Conservation (phyloP, 2,113 vertebrate genomes). For the Odobenus rosmarus region DNA sequence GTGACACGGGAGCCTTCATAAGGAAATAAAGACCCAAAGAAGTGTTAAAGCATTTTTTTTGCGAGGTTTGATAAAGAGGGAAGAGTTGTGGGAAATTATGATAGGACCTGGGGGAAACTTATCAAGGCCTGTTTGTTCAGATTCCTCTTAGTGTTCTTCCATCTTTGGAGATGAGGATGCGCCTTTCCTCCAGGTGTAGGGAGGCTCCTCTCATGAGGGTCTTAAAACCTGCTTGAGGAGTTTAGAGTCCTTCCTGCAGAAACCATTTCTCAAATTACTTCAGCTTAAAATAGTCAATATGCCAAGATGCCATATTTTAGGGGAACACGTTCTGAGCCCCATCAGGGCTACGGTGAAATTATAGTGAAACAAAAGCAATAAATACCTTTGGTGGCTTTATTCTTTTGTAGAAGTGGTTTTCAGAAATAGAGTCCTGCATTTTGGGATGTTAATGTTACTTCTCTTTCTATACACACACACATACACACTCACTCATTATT, state of each 20-base stretch:
- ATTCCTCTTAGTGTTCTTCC: not conserved
- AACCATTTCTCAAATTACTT: not conserved
- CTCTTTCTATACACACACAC: not conserved
- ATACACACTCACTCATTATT: not conserved
- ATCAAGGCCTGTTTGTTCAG: not conserved
- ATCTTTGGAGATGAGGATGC: not conserved
- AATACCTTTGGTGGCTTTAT: conserved; percentile 1
- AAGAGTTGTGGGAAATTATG: not conserved
- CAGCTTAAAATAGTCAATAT: not conserved
- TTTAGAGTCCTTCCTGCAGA: not conserved
- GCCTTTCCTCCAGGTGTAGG: not conserved
- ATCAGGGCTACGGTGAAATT: not conserved
- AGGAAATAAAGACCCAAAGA: not conserved
- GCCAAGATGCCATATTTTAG: not conserved
- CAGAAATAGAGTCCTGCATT: not conserved
- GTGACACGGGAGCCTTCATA: not conserved
- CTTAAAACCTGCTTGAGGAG: not conserved
- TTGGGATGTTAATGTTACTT: not conserved
- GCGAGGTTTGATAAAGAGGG: not conserved
- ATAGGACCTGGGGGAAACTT: not conserved
- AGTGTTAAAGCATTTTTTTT: not conserved
- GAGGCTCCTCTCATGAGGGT: not conserved
- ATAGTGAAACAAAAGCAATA: not conserved
- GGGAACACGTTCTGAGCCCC: not conserved
- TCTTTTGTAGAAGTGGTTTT: not conserved